Evolutionary conservation across 1,140 invertebrate genomes (phyloP).

Genomic region (Bombus superbus): DNA sequence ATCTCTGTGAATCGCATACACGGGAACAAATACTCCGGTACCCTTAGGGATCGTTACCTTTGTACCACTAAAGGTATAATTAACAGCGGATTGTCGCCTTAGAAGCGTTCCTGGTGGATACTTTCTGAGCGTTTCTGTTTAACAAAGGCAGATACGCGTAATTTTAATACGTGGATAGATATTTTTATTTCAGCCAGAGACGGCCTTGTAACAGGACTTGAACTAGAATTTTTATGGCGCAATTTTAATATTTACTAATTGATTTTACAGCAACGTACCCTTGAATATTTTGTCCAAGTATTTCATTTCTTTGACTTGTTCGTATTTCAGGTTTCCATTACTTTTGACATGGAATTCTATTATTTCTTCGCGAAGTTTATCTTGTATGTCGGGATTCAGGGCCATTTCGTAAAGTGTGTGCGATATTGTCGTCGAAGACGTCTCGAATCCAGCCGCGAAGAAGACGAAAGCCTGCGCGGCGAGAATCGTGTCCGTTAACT

Average conservation of each 20-base stretch:
- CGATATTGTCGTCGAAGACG: constrained; percentile 54
- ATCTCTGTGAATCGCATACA: constrained; percentile 20
- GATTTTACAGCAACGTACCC: constrained; percentile 53
- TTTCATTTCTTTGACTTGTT: constrained; percentile 78
- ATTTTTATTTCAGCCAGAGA: background rate
- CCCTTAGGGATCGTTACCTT: constrained; percentile 21
- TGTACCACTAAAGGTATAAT: constrained; percentile 33
- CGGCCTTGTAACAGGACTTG: no score
- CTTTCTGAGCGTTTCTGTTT: constrained; percentile 36
- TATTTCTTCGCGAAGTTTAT: constrained; percentile 75
- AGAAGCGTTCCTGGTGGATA: constrained; percentile 6
- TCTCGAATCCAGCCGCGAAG: constrained; percentile 71
- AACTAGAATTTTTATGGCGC: no score
- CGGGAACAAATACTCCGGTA: background rate
- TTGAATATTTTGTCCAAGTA: constrained; percentile 78
- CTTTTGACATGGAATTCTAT: constrained; percentile 44
- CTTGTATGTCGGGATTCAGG: constrained; percentile 66
- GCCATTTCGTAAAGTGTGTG: constrained; percentile 72
- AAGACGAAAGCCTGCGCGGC: constrained; percentile 67
- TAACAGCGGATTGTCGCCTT: background rate
- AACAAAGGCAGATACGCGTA: background rate
- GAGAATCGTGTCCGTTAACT: constrained; percentile 1
- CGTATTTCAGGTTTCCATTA: constrained; percentile 71
- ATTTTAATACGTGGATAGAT: background rate
- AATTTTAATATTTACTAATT: no score